These are phyloP conservation scores for Rhegmatorhina hoffmannsi DNA, from an alignment of 2,113 vertebrate species.

Conservation along the genomic window DNA sequence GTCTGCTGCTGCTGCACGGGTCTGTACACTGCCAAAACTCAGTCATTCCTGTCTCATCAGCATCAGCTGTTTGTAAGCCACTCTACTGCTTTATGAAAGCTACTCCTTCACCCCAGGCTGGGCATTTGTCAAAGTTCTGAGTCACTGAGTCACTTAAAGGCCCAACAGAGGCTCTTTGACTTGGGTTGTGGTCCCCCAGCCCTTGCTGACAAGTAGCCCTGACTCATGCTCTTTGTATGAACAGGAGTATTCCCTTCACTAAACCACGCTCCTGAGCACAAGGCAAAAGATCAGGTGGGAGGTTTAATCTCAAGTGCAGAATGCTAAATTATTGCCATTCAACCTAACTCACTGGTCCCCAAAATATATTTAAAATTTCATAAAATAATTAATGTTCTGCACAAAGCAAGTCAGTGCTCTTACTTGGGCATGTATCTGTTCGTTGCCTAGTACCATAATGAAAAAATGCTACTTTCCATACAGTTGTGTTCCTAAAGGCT, in stretches of 20 bases:
- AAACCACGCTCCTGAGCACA: neutral
- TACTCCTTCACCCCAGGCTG: neutral
- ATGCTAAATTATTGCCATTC: neutral
- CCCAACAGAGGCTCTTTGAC: neutral
- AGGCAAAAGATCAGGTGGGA: neutral
- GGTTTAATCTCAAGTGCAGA: neutral
- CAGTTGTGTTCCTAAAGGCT: neutral
- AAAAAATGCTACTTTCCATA: neutral
- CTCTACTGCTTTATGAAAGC: neutral
- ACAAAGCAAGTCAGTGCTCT: neutral
- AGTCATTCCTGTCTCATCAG: neutral
- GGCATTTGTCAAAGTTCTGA: neutral
- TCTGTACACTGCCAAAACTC: neutral
- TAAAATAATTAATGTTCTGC: neutral
- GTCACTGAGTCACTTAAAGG: neutral
- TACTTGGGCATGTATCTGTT: neutral
- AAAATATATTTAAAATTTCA: neutral
- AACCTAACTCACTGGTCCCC: neutral
- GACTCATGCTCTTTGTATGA: accelerated
- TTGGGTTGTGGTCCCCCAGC: neutral
- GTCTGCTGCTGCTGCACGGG: neutral
- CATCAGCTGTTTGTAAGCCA: neutral
- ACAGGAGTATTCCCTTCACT: neutral
- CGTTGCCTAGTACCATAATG: neutral
- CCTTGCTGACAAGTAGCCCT: neutral